Base-by-base conservation (phyloP, 1,140 invertebrate genomes). In the Adelges cooleyi region DNA sequence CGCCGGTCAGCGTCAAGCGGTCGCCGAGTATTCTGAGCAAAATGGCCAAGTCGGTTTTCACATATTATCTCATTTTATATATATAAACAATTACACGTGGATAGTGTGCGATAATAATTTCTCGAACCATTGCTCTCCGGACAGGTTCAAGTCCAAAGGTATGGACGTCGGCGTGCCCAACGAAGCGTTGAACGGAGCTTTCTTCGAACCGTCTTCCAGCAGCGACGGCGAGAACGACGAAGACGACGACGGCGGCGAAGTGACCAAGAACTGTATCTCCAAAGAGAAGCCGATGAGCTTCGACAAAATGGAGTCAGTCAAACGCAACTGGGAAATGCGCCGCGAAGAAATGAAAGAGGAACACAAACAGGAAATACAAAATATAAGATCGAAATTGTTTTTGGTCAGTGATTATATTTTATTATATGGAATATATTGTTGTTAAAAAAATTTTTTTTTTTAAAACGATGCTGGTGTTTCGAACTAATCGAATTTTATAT, bases 291-390 rank as follows among this genome's bases (percentile, higher is more conserved):
- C 89, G 2, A 82, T 89, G 42, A 86, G 87, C 44, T 87, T 92
- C 74, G 83, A 83, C 68, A 88, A 87, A 66, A 89, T 92, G 85
- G 85, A 84, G 65, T 87, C 90, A 73, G 86, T 92, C 9, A 87
- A 87, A 68, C 84, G 80, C 36, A 81, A 81, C 70, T 90, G 88
- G 81, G 87, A 88, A 74, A 80, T 80, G 25, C 79, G 83, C 59
- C 79, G 82, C 66, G 85, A 87, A 66, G 84, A 88, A 68, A 76
- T 86, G 29, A 80, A 84, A 8, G 85, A 89, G 71, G 86, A 90
- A 69, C 78, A 86, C n/a, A 92, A 91, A 74, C 87, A 92, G 71
- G 90, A 93, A 76, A 85, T 92, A 67, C 85, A 88, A 72, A 86
- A 83, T 66, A 88, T 94, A 70, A 80, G 90, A 42, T 90, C 86